Percentiles rank a stretch among this genome's conserved stretches.
phyloP scores from a whole-genome alignment of 2,888 invertebrate genomes.

The Dicyrtomina minuta region DNA sequence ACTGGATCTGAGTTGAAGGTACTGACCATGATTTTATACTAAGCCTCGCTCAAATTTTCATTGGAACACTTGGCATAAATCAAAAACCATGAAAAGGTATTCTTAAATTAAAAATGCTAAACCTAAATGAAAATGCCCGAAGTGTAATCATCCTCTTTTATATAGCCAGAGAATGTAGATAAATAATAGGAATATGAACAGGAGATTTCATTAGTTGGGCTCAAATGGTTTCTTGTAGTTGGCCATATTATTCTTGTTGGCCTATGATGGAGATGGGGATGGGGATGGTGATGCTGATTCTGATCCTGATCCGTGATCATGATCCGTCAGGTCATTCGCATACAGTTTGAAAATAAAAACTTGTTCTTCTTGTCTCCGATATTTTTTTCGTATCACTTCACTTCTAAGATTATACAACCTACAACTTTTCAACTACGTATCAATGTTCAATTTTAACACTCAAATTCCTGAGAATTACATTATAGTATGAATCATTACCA shows the following conservation, averaged over 20 bases:
- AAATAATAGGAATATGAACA: neutral
- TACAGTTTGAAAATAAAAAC: neutral
- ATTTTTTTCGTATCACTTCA: neutral
- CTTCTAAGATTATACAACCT: too few relatives aligned
- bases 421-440: too few relatives aligned
- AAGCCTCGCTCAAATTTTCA: neutral
- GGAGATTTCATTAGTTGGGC: neutral
- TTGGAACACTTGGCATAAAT: too few relatives aligned
- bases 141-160: too few relatives aligned
- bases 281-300: neutral
- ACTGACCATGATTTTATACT: neutral
- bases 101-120: too few relatives aligned
- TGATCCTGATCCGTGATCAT: neutral
- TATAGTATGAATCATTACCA: neutral
- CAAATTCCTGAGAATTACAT: too few relatives aligned
- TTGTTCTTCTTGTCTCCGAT: constrained; percentile 10
- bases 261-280: too few relatives aligned
- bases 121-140: too few relatives aligned
- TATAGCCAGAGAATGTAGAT: neutral
- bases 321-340: constrained; percentile 8
- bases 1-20: constrained; percentile 13
- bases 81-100: too few relatives aligned
- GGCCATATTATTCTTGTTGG: too few relatives aligned
- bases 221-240: too few relatives aligned
- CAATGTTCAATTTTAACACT: too few relatives aligned